Base-by-base conservation (phyloP, 2,113 vertebrate genomes). In the Monopterus albus region DNA sequence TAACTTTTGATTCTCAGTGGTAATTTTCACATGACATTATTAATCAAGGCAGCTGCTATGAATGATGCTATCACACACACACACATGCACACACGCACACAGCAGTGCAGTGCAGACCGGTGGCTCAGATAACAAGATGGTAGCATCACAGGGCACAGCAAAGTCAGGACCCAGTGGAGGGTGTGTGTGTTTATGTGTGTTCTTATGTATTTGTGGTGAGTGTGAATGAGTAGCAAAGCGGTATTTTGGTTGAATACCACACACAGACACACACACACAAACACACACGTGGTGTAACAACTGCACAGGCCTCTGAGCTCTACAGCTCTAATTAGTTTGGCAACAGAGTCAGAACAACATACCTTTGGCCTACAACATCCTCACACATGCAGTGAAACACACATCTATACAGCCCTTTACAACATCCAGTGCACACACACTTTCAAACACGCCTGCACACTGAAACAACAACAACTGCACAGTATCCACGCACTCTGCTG, bases 301-400 rank as follows among this genome's bases (percentile, higher is more conserved):
- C 84, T 82, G 81, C 51, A 70, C 87, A 78, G 81, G 81, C 58
- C 70, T 59, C 50, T 56, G 63, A 67, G 83, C 80, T 85, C 75
- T 15, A 63, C 79, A 61, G 40, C 14, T 11, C 77, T 86, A 84
- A 88, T 86, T 72, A 88, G 84, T 58, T 81, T 88, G 84, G 81
- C 72, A 82, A 46, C 65, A 40, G 62, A 80, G 79, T 81, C 69
- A 69, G 66, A 86, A 84, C 82, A 84, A 77, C 79, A 80, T 40
- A 84, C 76, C 79, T 82, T 84, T 84, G 82, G 76, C 79, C 86
- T 70, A 28, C 29, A 63, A 47, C 67, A 55, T 21, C 47, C 39
- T 11, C 9, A 15, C 43, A 29, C 56, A 11, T 53, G 17, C 46
- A 29, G 21, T 71, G 45, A 38, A 26, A 49, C 40, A 75, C 43